Percentiles rank a stretch among this genome's conserved stretches.
These are phyloP conservation scores for Anastrepha ludens DNA, from an alignment of 1,140 invertebrate genomes.

Conservation along the genomic window DNA sequence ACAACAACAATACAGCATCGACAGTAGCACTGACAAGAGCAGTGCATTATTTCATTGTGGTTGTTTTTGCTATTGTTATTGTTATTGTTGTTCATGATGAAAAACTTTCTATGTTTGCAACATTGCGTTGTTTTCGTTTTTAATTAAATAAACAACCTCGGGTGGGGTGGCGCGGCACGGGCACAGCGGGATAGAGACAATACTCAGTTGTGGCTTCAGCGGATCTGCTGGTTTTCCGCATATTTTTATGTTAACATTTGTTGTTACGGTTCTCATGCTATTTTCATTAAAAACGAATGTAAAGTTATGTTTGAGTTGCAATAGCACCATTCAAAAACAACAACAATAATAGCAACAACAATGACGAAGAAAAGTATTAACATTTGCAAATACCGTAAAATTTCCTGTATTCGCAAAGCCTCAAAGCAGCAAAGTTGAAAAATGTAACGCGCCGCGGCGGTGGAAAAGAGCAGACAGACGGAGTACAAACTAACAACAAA, in stretches of 20 bases:
- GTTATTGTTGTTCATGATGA: background rate
- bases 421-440: slow-evolving; percentile 28
- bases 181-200: background rate
- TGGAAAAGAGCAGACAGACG: background rate
- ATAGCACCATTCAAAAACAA: slow-evolving; percentile 3
- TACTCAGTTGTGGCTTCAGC: slow-evolving; percentile 61
- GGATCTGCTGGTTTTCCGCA: slow-evolving; percentile 54
- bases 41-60: background rate
- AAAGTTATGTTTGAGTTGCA: slow-evolving; percentile 34
- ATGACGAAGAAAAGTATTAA: background rate
- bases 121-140: slow-evolving; percentile 44
- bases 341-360: background rate
- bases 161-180: background rate
- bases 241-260: slow-evolving; percentile 8
- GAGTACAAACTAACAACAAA: background rate
- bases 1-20: slow-evolving; percentile 20
- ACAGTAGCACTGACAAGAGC: background rate
- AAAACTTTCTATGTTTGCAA: slow-evolving; percentile 39
- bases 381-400: slow-evolving; percentile 46
- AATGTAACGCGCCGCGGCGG: background rate
- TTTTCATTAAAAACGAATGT: slow-evolving; percentile 50
- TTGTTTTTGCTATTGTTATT: background rate
- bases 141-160: slow-evolving; percentile 41
- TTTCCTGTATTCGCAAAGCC: slow-evolving; percentile 1
- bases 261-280: background rate